These are phyloP conservation scores for Ammodytes dubius DNA, from an alignment of 2,113 vertebrate species.

Conservation along the genomic window DNA sequence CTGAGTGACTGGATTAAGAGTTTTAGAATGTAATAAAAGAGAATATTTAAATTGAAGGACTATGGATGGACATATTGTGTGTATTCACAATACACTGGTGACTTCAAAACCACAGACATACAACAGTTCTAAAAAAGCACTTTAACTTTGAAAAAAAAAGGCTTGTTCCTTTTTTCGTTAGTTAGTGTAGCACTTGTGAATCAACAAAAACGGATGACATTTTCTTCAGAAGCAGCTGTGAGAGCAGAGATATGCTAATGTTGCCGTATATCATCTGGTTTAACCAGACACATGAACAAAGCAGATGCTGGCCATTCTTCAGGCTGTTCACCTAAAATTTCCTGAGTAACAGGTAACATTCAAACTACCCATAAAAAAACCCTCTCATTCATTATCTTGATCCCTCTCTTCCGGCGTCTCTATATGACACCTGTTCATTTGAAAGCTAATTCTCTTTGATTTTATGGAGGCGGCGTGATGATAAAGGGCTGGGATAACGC, in stretches of 20 bases:
- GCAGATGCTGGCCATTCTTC: neutral
- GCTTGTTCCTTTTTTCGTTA: neutral
- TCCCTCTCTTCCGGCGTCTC: neutral
- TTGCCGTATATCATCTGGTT: neutral
- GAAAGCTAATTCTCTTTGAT: conserved; percentile 82
- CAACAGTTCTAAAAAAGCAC: neutral
- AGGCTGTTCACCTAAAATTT: neutral
- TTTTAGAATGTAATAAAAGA: conserved; percentile 51
- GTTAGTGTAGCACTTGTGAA: neutral
- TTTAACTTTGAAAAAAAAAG: conserved; percentile 10
- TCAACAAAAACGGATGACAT: neutral
- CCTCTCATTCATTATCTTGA: neutral
- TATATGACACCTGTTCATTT: conserved; percentile 80
- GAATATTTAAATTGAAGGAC: conserved; percentile 19
- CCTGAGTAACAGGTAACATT: neutral
- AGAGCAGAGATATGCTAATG: neutral
- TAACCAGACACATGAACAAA: conserved; percentile 10
- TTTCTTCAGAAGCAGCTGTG: neutral
- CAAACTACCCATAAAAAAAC: conserved; percentile 12
- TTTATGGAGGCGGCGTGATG: conserved; percentile 75
- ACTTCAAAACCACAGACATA: neutral
- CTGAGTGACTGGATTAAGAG: conserved; percentile 50
- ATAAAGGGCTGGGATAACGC: conserved; percentile 66
- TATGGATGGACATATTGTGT: conserved; percentile 7
- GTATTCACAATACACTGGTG: neutral